These are phyloP conservation scores for Hydractinia echinata DNA, from an alignment of 30 jellyfish, hydroid and myxozoan genomes.

Conservation along the genomic window DNA sequence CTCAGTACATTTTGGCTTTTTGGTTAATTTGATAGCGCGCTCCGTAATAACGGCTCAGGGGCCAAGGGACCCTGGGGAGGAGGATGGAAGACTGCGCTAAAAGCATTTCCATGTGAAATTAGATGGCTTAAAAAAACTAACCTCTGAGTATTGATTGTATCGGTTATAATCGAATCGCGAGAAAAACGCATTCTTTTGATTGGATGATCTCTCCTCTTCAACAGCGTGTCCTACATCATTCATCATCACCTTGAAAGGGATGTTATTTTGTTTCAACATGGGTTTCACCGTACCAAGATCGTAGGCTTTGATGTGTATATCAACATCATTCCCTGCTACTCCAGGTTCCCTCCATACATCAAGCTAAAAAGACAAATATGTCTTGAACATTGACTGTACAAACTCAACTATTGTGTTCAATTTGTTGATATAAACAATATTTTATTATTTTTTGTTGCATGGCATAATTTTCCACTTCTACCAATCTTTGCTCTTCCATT, in stretches of 20 bases:
- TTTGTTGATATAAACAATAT: background rate
- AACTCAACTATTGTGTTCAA: background rate
- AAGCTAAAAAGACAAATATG: slow-evolving; percentile 34
- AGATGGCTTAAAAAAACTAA: slow-evolving; percentile 12
- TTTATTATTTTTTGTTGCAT: background rate
- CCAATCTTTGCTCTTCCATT: background rate
- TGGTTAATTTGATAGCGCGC: no score
- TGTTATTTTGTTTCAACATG: slow-evolving; percentile 46
- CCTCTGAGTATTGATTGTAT: slow-evolving; percentile 51
- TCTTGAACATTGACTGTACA: background rate
- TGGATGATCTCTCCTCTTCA: slow-evolving; percentile 51
- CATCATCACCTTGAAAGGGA: slow-evolving; percentile 40
- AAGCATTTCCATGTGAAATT: no score
- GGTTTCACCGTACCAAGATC: slow-evolving; percentile 33
- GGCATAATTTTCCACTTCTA: background rate
- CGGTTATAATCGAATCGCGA: slow-evolving; percentile 57
- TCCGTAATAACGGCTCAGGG: no score
- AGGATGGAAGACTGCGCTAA: no score
- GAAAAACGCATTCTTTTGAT: slow-evolving; percentile 29
- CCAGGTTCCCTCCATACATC: slow-evolving; percentile 90
- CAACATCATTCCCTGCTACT: slow-evolving; percentile 56
- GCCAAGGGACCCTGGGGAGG: no score
- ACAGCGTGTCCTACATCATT: slow-evolving; percentile 69
- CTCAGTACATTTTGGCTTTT: no score
- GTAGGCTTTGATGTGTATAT: slow-evolving; percentile 46